phyloP scores from a whole-genome alignment of 2,888 invertebrate species.

The Druceiella hillmani region DNA sequence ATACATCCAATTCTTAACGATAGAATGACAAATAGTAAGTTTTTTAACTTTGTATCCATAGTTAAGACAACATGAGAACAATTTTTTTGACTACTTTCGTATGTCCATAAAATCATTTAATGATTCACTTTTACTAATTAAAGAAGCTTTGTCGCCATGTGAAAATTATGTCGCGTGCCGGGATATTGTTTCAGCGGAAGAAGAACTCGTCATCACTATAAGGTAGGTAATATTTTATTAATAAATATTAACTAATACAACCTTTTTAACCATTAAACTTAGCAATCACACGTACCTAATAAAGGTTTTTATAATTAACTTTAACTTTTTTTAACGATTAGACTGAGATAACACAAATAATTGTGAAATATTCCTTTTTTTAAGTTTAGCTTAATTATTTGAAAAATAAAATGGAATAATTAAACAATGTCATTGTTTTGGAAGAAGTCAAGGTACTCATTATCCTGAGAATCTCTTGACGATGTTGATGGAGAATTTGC shows the following conservation, averaged over 20 bases:
- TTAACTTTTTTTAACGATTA: background rate
- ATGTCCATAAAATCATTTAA: constrained; percentile 1
- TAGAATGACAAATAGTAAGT: too few relatives aligned
- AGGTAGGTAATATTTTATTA: background rate
- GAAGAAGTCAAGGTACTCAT: background rate
- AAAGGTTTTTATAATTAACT: too few relatives aligned
- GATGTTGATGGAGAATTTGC: background rate
- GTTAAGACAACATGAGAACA: background rate
- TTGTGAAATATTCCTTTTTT: background rate
- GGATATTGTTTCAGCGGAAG: constrained; percentile 1
- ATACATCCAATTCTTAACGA: background rate
- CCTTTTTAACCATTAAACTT: background rate
- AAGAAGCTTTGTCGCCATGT: constrained; percentile 1
- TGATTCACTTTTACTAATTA: background rate
- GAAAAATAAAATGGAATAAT: background rate
- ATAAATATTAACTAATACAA: background rate
- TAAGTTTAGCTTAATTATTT: background rate
- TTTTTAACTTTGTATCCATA: background rate
- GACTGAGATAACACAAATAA: background rate
- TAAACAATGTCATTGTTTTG: background rate
- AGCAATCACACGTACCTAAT: background rate
- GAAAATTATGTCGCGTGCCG: background rate
- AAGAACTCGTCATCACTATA: background rate
- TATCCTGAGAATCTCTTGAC: background rate
- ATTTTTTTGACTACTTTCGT: background rate